Evolutionary conservation across 2,888 invertebrate genomes (phyloP), one percentile per base, ranked within the genome.

Genomic region (Tanypteryx hageni): DNA sequence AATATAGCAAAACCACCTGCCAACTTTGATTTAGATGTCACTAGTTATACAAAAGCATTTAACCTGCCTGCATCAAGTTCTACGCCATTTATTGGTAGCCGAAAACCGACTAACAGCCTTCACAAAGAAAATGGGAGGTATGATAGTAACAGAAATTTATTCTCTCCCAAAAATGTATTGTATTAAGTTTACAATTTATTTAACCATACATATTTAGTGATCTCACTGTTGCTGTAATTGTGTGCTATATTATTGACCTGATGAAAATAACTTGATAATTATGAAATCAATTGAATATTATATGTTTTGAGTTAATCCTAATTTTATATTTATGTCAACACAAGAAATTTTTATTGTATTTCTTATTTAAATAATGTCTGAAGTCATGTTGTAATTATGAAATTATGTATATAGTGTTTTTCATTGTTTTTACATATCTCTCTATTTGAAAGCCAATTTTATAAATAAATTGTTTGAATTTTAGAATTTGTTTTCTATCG

Each of bases 21-120:
- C n/a, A 10, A 82, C 8, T 10, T 83, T n/a, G 83, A 83, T 44
- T 89, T 89, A 44, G 89, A 89, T 89, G 89, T 64, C 8, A 89
- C 89, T 18, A 89, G 89, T 31, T 89, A 89, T n/a, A 89, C 89
- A n/a, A 89, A 89, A 64, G 89, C 89, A 68, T 89, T 89, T 14
- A 89, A n/a, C 64, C n/a, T 44, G 31, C 89, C 89, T 18, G 18
- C 13, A 0, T 31, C 89, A 2, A 64, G 61, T 10, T 89, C 89
- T 9, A 89, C 89, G n/a, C 89, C 89, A 68, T 61, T 31, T 22
- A 27, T 89, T n/a, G 89, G 89, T 13, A 44, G 7, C n/a, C 44
- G 64, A n/a, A 89, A 68, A 18, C n/a, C 89, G 44, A 27, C 31
- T 16, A 31, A 64, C 9, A n/a, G 56, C 44, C 76, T 13, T 27